Percentiles rank a stretch among this genome's conserved stretches.
Conservation (phyloP, 2,113 vertebrate genomes). For the Danionella cerebrum region DNA sequence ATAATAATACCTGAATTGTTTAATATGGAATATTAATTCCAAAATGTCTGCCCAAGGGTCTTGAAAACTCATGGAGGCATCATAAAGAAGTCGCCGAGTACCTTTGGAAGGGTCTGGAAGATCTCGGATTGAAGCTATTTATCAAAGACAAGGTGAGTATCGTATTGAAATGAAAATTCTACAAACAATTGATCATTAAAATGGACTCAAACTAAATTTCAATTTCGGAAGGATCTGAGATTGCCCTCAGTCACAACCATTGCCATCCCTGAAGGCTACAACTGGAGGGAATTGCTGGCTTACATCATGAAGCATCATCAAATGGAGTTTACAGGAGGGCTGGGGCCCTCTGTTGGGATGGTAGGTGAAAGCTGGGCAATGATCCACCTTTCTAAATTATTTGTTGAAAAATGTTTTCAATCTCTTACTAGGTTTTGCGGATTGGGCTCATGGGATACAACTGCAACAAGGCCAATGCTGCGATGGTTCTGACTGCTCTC, state of each 20-base stretch:
- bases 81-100: slow-evolving; percentile 67
- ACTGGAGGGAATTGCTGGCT: slow-evolving; percentile 75
- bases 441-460: slow-evolving; percentile 92
- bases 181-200: too few relatives aligned
- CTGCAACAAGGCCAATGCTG: slow-evolving; percentile 74
- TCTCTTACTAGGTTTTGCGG: slow-evolving; percentile 84
- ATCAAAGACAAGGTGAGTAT: slow-evolving; percentile 73
- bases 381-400: too few relatives aligned
- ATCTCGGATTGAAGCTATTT: slow-evolving; percentile 82
- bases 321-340: slow-evolving; percentile 83
- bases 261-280: slow-evolving; percentile 71
- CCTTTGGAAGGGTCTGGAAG: slow-evolving; percentile 70
- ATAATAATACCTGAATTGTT: too few relatives aligned
- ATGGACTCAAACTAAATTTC: neutral
- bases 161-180: neutral
- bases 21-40: too few relatives aligned
- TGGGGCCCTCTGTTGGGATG: slow-evolving; percentile 82
- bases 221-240: slow-evolving; percentile 58
- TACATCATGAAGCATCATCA: slow-evolving; percentile 75
- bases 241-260: slow-evolving; percentile 88
- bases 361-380: slow-evolving; percentile 54
- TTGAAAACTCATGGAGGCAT: slow-evolving; percentile 78
- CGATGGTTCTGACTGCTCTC: slow-evolving; percentile 68
- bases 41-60: slow-evolving; percentile 64
- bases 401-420: neutral